Percentiles rank a stretch among this genome's conserved stretches.
Evolutionary conservation across 2,797 vertebrate species (phyloP).

Genomic region (Cirrhinus molitorella): DNA sequence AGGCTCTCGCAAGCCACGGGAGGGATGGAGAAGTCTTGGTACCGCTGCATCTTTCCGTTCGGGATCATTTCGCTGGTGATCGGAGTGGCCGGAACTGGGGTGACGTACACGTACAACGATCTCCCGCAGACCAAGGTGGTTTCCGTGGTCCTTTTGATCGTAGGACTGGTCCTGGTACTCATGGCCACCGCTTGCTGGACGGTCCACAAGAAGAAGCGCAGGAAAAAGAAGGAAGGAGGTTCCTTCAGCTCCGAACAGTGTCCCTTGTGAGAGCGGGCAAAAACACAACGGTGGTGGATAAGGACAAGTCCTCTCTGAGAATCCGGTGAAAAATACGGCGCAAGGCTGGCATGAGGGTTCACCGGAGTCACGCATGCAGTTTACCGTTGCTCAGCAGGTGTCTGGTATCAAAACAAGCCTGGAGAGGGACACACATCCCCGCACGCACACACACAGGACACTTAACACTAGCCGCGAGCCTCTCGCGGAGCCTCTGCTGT

Average conservation of each 20-base stretch:
- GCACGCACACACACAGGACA: conserved; percentile 68
- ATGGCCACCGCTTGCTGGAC: conserved; percentile 80
- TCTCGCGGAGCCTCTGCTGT: conserved; percentile 73
- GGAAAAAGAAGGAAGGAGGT: conserved; percentile 79
- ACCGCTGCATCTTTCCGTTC: conserved; percentile 83
- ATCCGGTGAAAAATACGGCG: neutral
- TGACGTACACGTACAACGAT: conserved; percentile 90
- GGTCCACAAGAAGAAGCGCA: conserved; percentile 80
- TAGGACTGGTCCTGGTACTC: conserved; percentile 76
- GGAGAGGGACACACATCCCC: conserved; percentile 65
- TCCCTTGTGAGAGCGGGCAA: conserved; percentile 72
- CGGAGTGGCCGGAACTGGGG: conserved; percentile 87
- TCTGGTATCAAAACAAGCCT: conserved; percentile 82
- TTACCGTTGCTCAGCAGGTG: conserved; percentile 73
- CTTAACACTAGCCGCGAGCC: conserved; percentile 71
- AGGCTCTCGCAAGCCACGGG: conserved; percentile 90
- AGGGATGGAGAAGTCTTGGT: conserved; percentile 88
- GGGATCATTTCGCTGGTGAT: conserved; percentile 93
- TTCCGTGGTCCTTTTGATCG: conserved; percentile 83
- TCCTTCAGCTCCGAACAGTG: conserved; percentile 80
- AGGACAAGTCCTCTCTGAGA: conserved; percentile 11
- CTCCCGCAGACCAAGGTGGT: conserved; percentile 90
- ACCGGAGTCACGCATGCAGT: conserved; percentile 32
- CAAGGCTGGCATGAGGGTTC: conserved; percentile 22
- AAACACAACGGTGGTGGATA: neutral